These are phyloP conservation scores for Bufotes viridis DNA, from an alignment of 2,797 vertebrate species.

Conservation along the genomic window DNA sequence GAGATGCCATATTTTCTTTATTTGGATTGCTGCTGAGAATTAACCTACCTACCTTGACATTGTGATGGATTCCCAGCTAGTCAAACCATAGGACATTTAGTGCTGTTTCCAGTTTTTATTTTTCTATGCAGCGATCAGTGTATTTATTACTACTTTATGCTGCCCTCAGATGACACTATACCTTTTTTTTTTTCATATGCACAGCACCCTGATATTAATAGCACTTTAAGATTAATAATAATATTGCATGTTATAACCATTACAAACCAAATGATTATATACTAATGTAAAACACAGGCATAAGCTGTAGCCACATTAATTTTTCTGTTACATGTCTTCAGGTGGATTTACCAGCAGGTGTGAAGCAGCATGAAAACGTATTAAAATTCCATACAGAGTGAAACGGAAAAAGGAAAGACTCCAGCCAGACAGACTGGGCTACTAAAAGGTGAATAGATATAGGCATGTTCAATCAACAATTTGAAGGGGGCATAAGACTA, in stretches of 20 bases:
- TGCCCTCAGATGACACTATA: too few species aligned
- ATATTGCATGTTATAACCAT: neutral
- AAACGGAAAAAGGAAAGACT: constrained; percentile 32
- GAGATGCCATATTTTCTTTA: too few species aligned
- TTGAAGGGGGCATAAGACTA: neutral
- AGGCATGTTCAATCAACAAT: neutral
- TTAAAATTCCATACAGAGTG: constrained; percentile 49
- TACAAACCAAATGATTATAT: neutral
- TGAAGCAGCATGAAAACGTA: constrained; percentile 48
- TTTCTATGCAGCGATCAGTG: too few species aligned
- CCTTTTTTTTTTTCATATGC: too few species aligned
- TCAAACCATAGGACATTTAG: too few species aligned
- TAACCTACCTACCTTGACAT: too few species aligned
- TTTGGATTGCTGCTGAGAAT: too few species aligned
- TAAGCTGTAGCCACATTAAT: neutral
- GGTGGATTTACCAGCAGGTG: constrained; percentile 49
- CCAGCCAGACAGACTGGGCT: neutral
- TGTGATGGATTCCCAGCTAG: too few species aligned
- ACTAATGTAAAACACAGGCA: neutral
- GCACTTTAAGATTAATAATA: neutral
- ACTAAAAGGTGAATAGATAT: neutral
- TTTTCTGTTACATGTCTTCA: neutral
- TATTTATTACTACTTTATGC: too few species aligned
- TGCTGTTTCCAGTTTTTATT: too few species aligned
- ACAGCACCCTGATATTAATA: too few species aligned